Evolutionary conservation across 2,797 vertebrate genomes (phyloP).

Genomic region (Pteropus rufus): DNA sequence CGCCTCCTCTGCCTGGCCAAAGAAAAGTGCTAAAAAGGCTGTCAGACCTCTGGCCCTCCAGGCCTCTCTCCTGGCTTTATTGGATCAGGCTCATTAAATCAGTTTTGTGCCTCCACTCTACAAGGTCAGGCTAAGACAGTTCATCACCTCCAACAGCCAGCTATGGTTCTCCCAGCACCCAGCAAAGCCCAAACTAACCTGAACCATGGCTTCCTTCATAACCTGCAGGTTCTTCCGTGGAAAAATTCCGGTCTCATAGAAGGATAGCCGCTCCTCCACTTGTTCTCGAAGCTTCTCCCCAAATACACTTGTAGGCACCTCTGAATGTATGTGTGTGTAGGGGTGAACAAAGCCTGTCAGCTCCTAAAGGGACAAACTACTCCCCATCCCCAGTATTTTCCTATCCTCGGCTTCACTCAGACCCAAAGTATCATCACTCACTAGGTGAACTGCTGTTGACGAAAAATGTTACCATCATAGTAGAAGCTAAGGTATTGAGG

Average conservation of each 20-base stretch:
- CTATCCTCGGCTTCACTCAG: slow-evolving; percentile 88
- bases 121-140: slow-evolving; percentile 82
- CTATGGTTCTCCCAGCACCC: accelerated
- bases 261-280: slow-evolving; percentile 94
- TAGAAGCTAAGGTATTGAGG: slow-evolving; percentile 67
- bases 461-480: slow-evolving; percentile 97
- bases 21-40: accelerated
- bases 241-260: slow-evolving; percentile 93
- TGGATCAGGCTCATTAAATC: slow-evolving; percentile 99
- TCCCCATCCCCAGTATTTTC: no score
- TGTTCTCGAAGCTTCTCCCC: slow-evolving; percentile 95
- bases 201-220: slow-evolving; percentile 93
- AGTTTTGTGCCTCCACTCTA: slow-evolving; percentile 89
- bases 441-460: slow-evolving; percentile 94
- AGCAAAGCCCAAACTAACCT: slow-evolving; percentile 83
- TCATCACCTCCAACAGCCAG: slow-evolving; percentile 89
- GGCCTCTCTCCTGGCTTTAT: background rate
- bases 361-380: background rate
- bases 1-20: slow-evolving; percentile 86
- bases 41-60: background rate
- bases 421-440: slow-evolving; percentile 82
- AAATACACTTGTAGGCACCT: slow-evolving; percentile 92
- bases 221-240: slow-evolving; percentile 96
- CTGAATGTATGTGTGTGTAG: slow-evolving; percentile 74
- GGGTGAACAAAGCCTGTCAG: background rate